Evolutionary conservation across 1,140 invertebrate genomes (phyloP), one percentile per base, ranked within the genome.

Genomic region (Brachionus plicatilis): DNA sequence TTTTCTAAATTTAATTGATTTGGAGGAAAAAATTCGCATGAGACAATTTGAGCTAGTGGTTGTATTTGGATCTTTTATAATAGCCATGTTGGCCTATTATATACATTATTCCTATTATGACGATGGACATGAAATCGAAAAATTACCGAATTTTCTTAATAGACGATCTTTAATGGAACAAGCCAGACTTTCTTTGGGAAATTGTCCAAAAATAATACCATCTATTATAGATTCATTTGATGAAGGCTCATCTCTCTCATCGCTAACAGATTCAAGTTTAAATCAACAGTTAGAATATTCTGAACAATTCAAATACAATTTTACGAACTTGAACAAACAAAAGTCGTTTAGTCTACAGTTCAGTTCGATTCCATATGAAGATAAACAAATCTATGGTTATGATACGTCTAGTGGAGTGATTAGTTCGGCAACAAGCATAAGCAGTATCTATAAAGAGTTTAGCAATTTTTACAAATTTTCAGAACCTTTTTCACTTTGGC

Each of bases 371-470:
- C 68, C 68, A 20, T 72, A 72, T 72, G 68, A 72, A 72, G 72
- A 76, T 9, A 76, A 50, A n/a, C 24, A 50, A 27, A 50, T 76
- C 3, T 76, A 76, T 24, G 45, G 45, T 50, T 76, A 76, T 50
- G 72, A 76, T 14, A 76, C 72, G 2, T 76, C 72, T 1, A 76
- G 72, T 27, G 72, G 45, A 50, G 45, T 76, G n/a, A 76, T 50
- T 6, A 76, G 72, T 17, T 76, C 72, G 50, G 43, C 43, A 29
- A 50, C 72, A 27, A 76, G 72, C 12, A 47, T 76, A 5, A 76
- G 72, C 45, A 76, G 72, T 50, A 37, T 76, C 50, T 76, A 76
- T 50, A 76, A 76, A 76, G 72, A 76, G 11, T 37, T 76, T 0
- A 76, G 43, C 14, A 47, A 76, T 76, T 76, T 76, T 29, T 27